Evolutionary conservation across 2,888 invertebrate genomes (phyloP).

Genomic region (Eupithecia subumbrata): DNA sequence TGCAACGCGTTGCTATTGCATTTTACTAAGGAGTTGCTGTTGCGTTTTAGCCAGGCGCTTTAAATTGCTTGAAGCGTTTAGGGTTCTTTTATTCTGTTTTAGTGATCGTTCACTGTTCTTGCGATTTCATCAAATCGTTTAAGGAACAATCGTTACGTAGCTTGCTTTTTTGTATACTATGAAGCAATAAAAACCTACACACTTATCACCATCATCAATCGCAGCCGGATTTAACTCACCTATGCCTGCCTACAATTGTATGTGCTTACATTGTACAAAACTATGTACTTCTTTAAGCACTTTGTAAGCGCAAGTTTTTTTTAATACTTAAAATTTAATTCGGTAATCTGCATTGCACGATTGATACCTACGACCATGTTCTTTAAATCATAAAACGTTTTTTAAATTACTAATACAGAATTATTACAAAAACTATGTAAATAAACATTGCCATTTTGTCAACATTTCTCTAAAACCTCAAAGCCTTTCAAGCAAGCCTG

Average conservation of each 20-base stretch:
- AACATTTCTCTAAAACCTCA: conserved; percentile 7
- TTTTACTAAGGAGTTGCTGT: conserved; percentile 41
- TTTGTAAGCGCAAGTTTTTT: background rate
- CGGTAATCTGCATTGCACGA: background rate
- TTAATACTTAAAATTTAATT: background rate
- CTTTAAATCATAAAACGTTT: background rate
- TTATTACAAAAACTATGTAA: background rate
- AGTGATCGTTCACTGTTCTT: background rate
- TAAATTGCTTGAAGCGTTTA: conserved; percentile 27
- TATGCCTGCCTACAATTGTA: background rate
- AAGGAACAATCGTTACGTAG: background rate
- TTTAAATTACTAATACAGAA: background rate
- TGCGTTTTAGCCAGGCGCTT: conserved; percentile 44
- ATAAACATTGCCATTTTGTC: background rate
- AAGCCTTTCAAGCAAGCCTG: conserved; percentile 24
- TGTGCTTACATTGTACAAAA: background rate
- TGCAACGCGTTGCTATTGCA: conserved; percentile 42
- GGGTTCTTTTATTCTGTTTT: conserved; percentile 14
- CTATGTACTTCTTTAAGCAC: background rate
- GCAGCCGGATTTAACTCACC: background rate
- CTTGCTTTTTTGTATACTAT: background rate
- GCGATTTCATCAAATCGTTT: background rate
- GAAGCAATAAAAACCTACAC: background rate
- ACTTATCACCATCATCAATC: background rate
- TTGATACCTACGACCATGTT: background rate